Percentiles rank a stretch among this genome's conserved stretches.
phyloP scores from a whole-genome alignment of 2,888 invertebrate species.

The Stenolophus ochropezus region DNA sequence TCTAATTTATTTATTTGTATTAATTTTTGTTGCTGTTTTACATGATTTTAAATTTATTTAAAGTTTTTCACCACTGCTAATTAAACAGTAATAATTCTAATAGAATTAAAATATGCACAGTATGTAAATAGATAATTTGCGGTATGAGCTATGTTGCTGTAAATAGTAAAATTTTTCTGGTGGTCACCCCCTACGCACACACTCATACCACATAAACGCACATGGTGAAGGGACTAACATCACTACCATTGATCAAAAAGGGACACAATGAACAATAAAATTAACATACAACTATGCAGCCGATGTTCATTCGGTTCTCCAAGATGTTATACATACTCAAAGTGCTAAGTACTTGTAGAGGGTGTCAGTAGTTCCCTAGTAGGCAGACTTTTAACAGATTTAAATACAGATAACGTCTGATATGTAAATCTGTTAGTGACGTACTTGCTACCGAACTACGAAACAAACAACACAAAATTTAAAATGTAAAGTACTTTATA shows the following conservation, averaged over 20 bases:
- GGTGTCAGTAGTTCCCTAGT: not conserved
- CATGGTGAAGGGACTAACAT: conserved; percentile 18
- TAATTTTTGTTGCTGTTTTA: not conserved
- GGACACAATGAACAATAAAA: conserved; percentile 60
- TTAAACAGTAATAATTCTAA: not conserved
- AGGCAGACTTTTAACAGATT: conserved; percentile 18
- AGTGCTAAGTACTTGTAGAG: conserved; percentile 8
- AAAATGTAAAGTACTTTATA: too few species aligned
- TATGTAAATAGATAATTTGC: not conserved
- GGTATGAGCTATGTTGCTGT: not conserved
- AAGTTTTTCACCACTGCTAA: not conserved
- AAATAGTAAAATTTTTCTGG: not conserved
- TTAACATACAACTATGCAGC: conserved; percentile 34
- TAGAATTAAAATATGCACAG: not conserved
- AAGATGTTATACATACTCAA: not conserved
- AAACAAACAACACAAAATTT: too few species aligned
- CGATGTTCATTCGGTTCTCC: conserved; percentile 26
- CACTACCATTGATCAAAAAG: conserved; percentile 40
- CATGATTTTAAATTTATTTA: not conserved
- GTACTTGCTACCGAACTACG: conserved; percentile 19
- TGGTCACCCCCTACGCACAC: conserved; percentile 28
- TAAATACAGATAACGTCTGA: conserved; percentile 3
- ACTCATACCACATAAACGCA: conserved; percentile 20
- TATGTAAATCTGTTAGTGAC: not conserved
- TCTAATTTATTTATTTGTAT: not conserved